Conservation (phyloP, 1,140 invertebrate species). For the Rhopalosiphum maidis region DNA sequence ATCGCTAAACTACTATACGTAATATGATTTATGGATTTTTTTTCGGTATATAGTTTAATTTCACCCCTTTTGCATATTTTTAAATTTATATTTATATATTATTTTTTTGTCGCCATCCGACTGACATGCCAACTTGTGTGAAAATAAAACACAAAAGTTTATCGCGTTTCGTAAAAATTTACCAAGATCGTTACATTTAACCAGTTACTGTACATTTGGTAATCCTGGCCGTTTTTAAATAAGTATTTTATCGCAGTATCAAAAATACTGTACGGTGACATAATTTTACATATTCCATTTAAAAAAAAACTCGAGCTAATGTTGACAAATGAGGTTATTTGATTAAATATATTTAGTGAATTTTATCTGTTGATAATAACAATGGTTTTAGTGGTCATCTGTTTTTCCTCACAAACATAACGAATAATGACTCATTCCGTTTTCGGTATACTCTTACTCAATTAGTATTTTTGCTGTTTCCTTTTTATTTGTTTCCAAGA, state of each 20-base stretch:
- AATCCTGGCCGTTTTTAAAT: neutral
- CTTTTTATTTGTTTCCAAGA: neutral
- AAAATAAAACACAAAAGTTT: neutral
- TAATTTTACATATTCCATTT: neutral
- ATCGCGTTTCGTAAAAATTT: neutral
- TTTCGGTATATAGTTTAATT: neutral
- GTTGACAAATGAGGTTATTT: neutral
- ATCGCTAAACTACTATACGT: neutral
- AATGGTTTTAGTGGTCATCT: neutral
- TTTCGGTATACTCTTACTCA: neutral
- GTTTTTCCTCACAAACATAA: neutral
- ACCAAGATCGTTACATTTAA: neutral
- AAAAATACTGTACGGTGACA: neutral
- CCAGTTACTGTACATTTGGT: neutral
- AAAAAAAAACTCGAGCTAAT: neutral
- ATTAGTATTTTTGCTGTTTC: neutral
- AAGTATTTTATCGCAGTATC: neutral
- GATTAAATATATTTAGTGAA: neutral
- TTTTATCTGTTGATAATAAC: neutral
- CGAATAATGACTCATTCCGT: neutral
- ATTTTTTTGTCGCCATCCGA: neutral
- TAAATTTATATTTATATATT: neutral
- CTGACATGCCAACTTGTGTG: neutral
- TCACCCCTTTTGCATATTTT: neutral
- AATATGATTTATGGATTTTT: neutral